Evolutionary conservation across 2,113 vertebrate genomes (phyloP).

Genomic region (Grus americana): DNA sequence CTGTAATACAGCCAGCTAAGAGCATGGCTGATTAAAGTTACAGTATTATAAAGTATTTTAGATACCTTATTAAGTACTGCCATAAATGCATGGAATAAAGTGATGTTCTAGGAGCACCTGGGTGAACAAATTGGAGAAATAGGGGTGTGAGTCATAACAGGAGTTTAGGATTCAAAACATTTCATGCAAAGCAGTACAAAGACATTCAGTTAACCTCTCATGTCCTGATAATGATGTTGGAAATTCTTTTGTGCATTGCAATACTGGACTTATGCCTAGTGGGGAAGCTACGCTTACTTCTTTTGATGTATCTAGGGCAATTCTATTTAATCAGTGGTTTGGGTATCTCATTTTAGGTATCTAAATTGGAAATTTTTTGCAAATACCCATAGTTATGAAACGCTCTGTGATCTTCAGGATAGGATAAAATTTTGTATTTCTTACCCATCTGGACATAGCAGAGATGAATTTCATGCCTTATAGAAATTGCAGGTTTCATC

Average conservation of each 20-base stretch:
- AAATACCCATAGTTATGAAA: not conserved
- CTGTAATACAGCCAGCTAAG: not conserved
- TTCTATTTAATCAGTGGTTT: not conserved
- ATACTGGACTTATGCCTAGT: not conserved
- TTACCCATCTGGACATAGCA: not conserved
- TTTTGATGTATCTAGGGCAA: not conserved
- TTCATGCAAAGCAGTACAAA: not conserved
- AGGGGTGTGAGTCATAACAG: not conserved
- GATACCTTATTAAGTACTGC: not conserved
- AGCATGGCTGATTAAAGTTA: not conserved
- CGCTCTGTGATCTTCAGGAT: not conserved
- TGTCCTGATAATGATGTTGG: not conserved
- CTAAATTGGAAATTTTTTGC: not conserved
- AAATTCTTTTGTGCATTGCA: not conserved
- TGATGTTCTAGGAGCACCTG: not conserved
- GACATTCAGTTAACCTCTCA: conserved; percentile 15
- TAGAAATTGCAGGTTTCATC: not conserved
- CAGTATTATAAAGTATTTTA: not conserved
- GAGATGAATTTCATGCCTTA: not conserved
- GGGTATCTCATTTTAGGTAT: not conserved
- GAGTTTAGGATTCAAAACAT: conserved; percentile 5
- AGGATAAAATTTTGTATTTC: not conserved
- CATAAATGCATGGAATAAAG: not conserved
- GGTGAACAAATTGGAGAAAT: conserved; percentile 9
- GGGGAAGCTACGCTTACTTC: not conserved